Conservation (phyloP, 2,888 invertebrate species). For the Teinopalpus imperialis region DNA sequence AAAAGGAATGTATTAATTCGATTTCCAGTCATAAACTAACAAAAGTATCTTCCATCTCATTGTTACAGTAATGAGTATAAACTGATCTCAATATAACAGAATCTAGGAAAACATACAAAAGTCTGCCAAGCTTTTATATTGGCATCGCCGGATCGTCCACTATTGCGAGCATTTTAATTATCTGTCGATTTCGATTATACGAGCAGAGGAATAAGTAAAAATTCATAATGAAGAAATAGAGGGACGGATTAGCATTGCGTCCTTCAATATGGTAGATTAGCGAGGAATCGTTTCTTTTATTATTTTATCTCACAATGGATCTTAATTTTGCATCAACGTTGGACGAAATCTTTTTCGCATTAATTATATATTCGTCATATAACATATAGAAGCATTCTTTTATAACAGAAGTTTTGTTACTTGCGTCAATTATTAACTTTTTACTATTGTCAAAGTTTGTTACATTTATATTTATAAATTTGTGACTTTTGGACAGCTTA, state of each 20-base stretch:
- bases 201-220: constrained; percentile 50
- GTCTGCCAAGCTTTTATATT: constrained; percentile 27
- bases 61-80: constrained; percentile 15
- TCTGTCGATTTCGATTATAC: constrained; percentile 55
- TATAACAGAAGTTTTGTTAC: too few relatives aligned
- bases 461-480: too few relatives aligned
- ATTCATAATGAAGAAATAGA: constrained; percentile 58
- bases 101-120: constrained; percentile 29
- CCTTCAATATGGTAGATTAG: constrained; percentile 33
- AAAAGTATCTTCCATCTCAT: neutral
- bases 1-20: neutral
- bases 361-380: too few relatives aligned
- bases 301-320: too few relatives aligned
- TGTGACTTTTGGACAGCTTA: too few relatives aligned
- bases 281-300: constrained; percentile 33
- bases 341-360: too few relatives aligned
- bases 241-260: constrained; percentile 47
- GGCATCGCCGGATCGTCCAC: constrained; percentile 31
- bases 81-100: constrained; percentile 27
- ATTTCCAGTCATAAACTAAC: neutral
- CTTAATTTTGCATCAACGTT: too few relatives aligned
- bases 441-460: too few relatives aligned
- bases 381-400: too few relatives aligned
- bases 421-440: too few relatives aligned
- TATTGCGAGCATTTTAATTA: constrained; percentile 65